Percentiles rank a stretch among this genome's conserved stretches.
Evolutionary conservation across 2,797 vertebrate species (phyloP).

Genomic region (Nasua narica): DNA sequence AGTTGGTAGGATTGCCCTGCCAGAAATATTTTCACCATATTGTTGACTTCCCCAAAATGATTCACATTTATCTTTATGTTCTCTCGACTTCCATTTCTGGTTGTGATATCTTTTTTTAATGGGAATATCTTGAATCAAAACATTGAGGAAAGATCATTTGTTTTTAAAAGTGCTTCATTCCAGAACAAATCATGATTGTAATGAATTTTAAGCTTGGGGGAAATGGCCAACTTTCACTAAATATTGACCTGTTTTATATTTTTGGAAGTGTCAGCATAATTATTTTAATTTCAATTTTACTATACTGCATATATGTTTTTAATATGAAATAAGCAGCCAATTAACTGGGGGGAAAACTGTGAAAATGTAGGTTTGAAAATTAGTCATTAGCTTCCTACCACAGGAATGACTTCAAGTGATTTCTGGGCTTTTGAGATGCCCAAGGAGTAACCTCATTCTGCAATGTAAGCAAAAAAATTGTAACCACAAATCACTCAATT

Average conservation of each 20-base stretch:
- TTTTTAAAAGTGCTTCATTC: slow-evolving; percentile 37
- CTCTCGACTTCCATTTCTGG: slow-evolving; percentile 11
- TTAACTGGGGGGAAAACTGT: neutral
- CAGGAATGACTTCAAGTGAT: slow-evolving; percentile 6
- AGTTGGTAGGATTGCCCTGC: neutral
- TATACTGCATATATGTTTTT: neutral
- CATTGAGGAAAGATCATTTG: slow-evolving; percentile 2
- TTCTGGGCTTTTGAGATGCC: slow-evolving; percentile 30
- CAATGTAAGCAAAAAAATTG: neutral
- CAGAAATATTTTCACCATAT: slow-evolving; percentile 3
- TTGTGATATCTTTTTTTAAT: slow-evolving; percentile 7
- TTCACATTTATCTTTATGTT: slow-evolving; percentile 1
- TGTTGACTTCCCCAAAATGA: slow-evolving; percentile 4
- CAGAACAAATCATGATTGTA: slow-evolving; percentile 4
- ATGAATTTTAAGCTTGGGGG: neutral
- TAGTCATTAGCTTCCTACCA: neutral
- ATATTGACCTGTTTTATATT: neutral
- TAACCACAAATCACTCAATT: slow-evolving; percentile 35
- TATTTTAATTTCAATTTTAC: slow-evolving; percentile 29
- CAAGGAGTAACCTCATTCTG: slow-evolving; percentile 47
- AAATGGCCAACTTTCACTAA: slow-evolving; percentile 5
- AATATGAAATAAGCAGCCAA: neutral
- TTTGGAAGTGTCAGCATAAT: slow-evolving; percentile 4
- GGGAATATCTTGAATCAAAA: slow-evolving; percentile 31
- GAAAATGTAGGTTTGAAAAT: slow-evolving; percentile 24